phyloP scores from a whole-genome alignment of 2,888 invertebrate genomes.

The Drosophila greeni region DNA sequence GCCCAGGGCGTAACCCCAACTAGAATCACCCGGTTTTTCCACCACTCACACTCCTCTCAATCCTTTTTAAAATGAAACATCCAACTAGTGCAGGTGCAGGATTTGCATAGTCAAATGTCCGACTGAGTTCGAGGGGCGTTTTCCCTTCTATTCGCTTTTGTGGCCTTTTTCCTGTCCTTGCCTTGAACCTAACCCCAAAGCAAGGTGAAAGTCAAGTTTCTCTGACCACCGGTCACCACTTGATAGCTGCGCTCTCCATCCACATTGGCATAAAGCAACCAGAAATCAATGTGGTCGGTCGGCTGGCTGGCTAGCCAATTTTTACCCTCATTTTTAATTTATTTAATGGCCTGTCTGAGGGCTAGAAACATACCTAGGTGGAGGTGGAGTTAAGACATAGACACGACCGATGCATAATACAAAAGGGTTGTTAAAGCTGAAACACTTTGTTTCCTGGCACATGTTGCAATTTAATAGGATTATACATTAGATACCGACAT shows the following conservation, averaged over 20 bases:
- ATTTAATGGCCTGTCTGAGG: conserved; percentile 35
- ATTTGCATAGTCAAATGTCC: conserved; percentile 37
- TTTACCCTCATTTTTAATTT: conserved; percentile 39
- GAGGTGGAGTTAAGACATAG: conserved; percentile 35
- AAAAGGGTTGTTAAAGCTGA: conserved; percentile 21
- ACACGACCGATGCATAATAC: background rate
- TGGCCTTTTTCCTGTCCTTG: conserved; percentile 33
- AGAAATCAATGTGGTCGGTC: conserved; percentile 21
- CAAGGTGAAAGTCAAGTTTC: conserved; percentile 35
- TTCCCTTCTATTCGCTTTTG: conserved; percentile 14
- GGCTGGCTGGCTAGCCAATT: conserved; percentile 12
- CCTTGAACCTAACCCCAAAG: conserved; percentile 22
- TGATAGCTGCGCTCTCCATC: conserved; percentile 10
- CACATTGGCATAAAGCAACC: conserved; percentile 14
- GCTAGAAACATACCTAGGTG: conserved; percentile 9
- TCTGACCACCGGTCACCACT: conserved; percentile 4
- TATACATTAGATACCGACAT: conserved; percentile 12
- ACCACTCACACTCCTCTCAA: background rate
- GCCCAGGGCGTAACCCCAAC: conserved; percentile 32
- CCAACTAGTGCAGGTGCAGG: conserved; percentile 56
- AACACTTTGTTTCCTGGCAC: conserved; percentile 2
- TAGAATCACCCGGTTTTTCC: conserved; percentile 18
- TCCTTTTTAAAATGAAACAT: conserved; percentile 55
- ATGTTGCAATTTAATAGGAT: conserved; percentile 21
- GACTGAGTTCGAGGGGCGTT: conserved; percentile 12